Conservation (phyloP, 2,113 vertebrate genomes). For the Felis catus region DNA sequence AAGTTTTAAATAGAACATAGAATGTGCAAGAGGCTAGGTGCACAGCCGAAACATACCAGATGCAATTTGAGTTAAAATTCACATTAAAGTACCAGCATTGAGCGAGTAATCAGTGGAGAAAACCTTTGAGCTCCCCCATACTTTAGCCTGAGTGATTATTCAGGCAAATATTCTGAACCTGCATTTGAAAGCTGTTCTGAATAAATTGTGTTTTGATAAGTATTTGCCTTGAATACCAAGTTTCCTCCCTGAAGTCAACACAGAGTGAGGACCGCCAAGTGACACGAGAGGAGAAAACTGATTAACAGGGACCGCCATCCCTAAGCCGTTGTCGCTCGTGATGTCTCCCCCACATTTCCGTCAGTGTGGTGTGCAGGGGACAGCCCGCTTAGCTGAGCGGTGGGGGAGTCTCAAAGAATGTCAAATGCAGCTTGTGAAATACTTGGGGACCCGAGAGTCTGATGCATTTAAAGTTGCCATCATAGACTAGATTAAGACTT, state of each 20-base stretch:
- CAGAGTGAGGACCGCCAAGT: not conserved
- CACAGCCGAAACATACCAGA: not conserved
- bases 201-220: constrained; percentile 73
- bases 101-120: not conserved
- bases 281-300: not conserved
- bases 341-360: not conserved
- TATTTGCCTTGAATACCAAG: constrained; percentile 75
- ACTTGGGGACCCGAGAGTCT: not conserved
- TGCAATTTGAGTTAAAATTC: constrained; percentile 8
- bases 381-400: not conserved
- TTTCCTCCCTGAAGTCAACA: constrained; percentile 63
- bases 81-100: constrained; percentile 15
- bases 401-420: not conserved
- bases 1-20: constrained; percentile 44
- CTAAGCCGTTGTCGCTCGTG: not conserved
- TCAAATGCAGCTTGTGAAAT: constrained; percentile 21
- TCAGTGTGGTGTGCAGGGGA: not conserved
- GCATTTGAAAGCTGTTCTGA: constrained; percentile 64
- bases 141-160: constrained; percentile 58
- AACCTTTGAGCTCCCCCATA: not conserved
- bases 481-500: not conserved
- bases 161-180: constrained; percentile 68
- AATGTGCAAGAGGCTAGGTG: not conserved
- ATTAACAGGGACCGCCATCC: not conserved
- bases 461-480: too few relatives aligned